phyloP scores from a whole-genome alignment of 2,888 invertebrate genomes.

The Lithophane semibrunnea region DNA sequence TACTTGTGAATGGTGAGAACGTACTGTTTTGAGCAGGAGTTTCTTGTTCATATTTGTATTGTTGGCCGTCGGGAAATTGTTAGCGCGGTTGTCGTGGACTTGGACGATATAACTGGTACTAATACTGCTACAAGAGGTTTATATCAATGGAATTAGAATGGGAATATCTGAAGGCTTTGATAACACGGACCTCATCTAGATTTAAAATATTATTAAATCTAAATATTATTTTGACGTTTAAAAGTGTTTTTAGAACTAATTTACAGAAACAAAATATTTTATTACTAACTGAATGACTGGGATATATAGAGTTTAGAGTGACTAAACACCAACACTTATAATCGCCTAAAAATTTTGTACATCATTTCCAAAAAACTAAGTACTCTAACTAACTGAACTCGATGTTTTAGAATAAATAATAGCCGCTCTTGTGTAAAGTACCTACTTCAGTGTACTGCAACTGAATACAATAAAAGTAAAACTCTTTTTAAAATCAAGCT shows the following conservation, averaged over 20 bases:
- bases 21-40: slow-evolving; percentile 9
- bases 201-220: no score
- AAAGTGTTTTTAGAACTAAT: no score
- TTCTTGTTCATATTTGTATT: slow-evolving; percentile 50
- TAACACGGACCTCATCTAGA: no score
- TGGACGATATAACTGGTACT: background rate
- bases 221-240: no score
- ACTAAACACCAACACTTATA: background rate
- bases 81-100: slow-evolving; percentile 2
- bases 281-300: no score
- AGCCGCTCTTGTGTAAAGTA: background rate
- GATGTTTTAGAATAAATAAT: background rate
- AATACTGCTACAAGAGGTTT: background rate
- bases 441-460: background rate
- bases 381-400: background rate
- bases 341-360: background rate
- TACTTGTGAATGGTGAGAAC: slow-evolving; percentile 44
- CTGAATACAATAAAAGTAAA: no score
- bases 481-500: no score
- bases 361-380: no score
- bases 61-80: slow-evolving; percentile 42
- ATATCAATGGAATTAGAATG: background rate
- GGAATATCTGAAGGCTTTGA: background rate
- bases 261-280: no score
- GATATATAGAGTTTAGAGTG: no score